Conservation (phyloP, 1,140 invertebrate genomes). For the Lamellibrachia luymesi region DNA sequence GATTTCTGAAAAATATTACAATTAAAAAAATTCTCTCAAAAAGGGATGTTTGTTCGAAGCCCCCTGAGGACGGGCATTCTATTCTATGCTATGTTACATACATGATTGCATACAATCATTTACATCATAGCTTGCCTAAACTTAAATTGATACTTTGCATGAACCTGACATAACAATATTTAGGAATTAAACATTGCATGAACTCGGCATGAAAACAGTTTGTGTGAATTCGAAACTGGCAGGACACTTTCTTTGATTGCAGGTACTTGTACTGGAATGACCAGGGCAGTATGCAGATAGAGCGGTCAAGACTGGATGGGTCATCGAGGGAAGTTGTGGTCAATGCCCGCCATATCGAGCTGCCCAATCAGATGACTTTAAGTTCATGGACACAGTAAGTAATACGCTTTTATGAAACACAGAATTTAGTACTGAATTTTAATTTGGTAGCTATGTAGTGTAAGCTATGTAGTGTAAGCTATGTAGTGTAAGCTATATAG, state of each 20-base stretch:
- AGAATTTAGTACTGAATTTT: too few relatives aligned
- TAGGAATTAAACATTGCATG: background rate
- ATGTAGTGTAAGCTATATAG: too few relatives aligned
- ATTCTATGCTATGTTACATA: background rate
- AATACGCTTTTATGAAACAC: background rate
- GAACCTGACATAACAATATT: too few relatives aligned
- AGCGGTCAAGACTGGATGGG: slow-evolving; percentile 8
- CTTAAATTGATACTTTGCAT: background rate
- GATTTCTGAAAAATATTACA: too few relatives aligned
- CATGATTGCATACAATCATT: background rate
- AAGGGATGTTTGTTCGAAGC: too few relatives aligned
- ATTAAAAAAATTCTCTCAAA: too few relatives aligned
- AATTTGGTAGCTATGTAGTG: too few relatives aligned
- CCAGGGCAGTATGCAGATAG: slow-evolving; percentile 7
- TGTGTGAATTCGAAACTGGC: background rate
- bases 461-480: too few relatives aligned
- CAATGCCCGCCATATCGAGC: background rate
- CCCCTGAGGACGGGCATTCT: background rate
- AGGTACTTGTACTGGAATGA: slow-evolving; percentile 23
- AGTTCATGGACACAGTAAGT: background rate
- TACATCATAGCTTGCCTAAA: background rate
- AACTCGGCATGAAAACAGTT: background rate
- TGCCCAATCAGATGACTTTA: slow-evolving; percentile 17
- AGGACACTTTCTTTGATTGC: background rate
- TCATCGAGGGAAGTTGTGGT: background rate